These are phyloP conservation scores for Dolichotis patagonum DNA, from an alignment of 2,113 vertebrate genomes.

Conservation along the genomic window DNA sequence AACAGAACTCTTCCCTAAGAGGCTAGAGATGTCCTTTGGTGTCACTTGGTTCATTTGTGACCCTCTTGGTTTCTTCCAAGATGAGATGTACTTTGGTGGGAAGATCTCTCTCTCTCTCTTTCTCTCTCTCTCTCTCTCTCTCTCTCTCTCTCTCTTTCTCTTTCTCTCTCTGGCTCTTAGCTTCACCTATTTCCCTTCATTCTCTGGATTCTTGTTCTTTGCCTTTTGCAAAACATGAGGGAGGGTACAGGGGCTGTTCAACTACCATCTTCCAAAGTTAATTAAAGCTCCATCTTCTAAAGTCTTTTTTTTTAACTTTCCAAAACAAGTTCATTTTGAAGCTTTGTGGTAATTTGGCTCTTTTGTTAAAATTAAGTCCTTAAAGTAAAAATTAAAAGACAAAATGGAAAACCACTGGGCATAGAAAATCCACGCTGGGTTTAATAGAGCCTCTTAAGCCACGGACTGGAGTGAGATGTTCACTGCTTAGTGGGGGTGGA, in stretches of 20 bases:
- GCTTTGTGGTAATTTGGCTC: conserved; percentile 77
- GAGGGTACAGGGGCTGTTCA: conserved; percentile 4
- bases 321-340: conserved; percentile 78
- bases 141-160: no score
- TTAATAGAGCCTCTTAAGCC: conserved; percentile 78
- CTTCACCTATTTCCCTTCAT: background rate
- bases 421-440: conserved; percentile 84
- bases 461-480: background rate
- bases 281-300: conserved; percentile 65
- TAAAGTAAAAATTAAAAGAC: conserved; percentile 81
- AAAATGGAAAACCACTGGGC: conserved; percentile 83
- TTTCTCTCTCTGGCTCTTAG: background rate
- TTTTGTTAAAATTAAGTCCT: conserved; percentile 84
- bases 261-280: conserved; percentile 69
- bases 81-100: background rate
- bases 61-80: background rate
- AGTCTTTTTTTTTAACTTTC: conserved; percentile 53
- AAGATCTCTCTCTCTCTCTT: background rate
- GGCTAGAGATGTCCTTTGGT: background rate
- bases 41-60: background rate
- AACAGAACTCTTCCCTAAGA: background rate
- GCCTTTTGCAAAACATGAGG: conserved; percentile 35
- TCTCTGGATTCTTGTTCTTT: background rate
- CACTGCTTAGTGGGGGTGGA: background rate
- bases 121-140: no score